Conservation (phyloP, 64 coral and sea anemone genomes). For the Montipora efflorescens region DNA sequence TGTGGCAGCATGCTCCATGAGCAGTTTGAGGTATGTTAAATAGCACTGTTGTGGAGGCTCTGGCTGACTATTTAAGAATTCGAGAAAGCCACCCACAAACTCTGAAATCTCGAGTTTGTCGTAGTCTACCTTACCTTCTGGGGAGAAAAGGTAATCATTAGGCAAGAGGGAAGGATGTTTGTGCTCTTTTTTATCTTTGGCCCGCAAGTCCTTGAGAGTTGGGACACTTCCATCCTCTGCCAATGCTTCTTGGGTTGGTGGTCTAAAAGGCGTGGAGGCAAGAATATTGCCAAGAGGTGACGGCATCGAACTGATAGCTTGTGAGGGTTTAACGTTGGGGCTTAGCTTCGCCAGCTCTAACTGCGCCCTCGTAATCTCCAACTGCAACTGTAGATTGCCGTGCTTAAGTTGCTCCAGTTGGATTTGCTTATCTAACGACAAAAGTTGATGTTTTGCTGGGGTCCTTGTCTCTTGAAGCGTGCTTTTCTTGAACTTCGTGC, state of each 20-base stretch:
- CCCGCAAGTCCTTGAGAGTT: slow-evolving; percentile 2
- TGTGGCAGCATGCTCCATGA: slow-evolving; percentile 11
- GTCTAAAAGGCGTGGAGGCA: slow-evolving; percentile 21
- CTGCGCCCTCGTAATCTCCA: slow-evolving; percentile 11
- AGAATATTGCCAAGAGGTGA: slow-evolving; percentile 10
- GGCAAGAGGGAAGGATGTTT: neutral
- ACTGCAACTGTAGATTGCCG: slow-evolving; percentile 26
- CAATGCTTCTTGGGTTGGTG: slow-evolving; percentile 9
- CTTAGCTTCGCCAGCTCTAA: slow-evolving; percentile 9
- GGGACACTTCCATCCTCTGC: slow-evolving; percentile 16
- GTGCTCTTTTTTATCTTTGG: slow-evolving; percentile 6
- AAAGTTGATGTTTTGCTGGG: slow-evolving; percentile 2
- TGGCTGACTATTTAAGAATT: slow-evolving; percentile 12
- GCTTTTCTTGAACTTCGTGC: slow-evolving; percentile 1
- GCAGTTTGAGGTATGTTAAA: slow-evolving; percentile 16
- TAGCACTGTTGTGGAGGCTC: neutral
- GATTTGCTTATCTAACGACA: slow-evolving; percentile 3
- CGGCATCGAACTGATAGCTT: neutral
- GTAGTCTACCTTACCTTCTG: slow-evolving; percentile 16
- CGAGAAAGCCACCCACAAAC: slow-evolving; percentile 15
- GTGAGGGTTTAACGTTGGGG: slow-evolving; percentile 6
- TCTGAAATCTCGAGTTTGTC: neutral
- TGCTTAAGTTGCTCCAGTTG: slow-evolving; percentile 16
- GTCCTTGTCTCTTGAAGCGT: neutral
- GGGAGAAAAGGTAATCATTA: slow-evolving; percentile 17